Base-by-base conservation (phyloP, 35 echinoderm and acorn worm species). In the Ophiothrix spiculata region DNA sequence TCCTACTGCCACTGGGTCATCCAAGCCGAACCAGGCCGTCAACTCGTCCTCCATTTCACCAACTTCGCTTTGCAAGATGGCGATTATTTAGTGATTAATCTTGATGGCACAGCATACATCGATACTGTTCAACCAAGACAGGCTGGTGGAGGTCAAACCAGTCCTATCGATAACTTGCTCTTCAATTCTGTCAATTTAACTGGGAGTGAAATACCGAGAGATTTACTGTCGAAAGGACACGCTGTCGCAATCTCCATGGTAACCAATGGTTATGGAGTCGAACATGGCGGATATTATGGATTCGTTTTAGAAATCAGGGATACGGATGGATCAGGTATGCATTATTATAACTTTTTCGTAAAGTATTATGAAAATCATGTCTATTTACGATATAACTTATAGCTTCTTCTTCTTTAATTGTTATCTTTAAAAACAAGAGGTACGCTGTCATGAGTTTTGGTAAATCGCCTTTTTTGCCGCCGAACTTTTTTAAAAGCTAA, bases 291-390 rank as follows among this genome's bases (percentile, higher is more conserved):
- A n/a, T n/a, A n/a, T n/a, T n/a, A n/a, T n/a, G 60, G 60, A n/a
- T 69, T 69, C 23, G 60, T 69, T 4, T 28, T 69, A 1, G 16
- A n/a, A 15, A 69, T 69, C 2, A 69, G 60, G 17, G 60, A 69
- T 28, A 69, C 60, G 17, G 60, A 69, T 69, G 60, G 60, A 69
- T 69, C 60, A 69, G 60, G 60, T 69, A 69, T 69, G 29, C 17
- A n/a, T 69, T 69, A 69, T 25, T 69, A 69, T 69, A n/a, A n/a
- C n/a, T n/a, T n/a, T n/a, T n/a, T n/a, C n/a, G n/a, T n/a, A n/a
- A n/a, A n/a, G n/a, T n/a, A n/a, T n/a, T n/a, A n/a, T n/a, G n/a
- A n/a, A n/a, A n/a, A n/a, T n/a, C n/a, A n/a, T n/a, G n/a, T n/a
- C n/a, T n/a, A n/a, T n/a, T n/a, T n/a, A n/a, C n/a, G n/a, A n/a